phyloP scores from a whole-genome alignment of 2,113 vertebrate genomes.

The Crypturellus undulatus region DNA sequence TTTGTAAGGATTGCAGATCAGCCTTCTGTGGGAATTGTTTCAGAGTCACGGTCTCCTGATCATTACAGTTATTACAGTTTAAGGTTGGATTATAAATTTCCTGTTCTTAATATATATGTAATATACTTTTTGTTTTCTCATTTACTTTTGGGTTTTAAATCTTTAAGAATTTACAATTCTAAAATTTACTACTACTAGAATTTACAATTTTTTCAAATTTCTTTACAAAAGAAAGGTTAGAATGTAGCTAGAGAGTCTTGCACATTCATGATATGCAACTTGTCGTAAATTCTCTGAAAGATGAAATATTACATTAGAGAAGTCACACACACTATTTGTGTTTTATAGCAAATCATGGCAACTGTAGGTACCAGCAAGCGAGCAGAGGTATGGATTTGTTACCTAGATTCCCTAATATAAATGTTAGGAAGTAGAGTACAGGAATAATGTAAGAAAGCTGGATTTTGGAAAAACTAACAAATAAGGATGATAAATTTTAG shows the following conservation, averaged over 20 bases:
- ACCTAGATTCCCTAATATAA: neutral
- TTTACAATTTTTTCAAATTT: neutral
- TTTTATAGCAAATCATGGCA: neutral
- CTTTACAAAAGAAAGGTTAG: neutral
- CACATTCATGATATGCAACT: too few species aligned
- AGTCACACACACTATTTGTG: neutral
- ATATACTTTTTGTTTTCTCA: fast-evolving
- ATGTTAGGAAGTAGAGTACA: neutral
- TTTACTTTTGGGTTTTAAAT: neutral
- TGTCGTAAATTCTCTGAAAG: neutral
- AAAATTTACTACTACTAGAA: too few species aligned
- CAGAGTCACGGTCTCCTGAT: neutral
- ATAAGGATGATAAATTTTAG: neutral
- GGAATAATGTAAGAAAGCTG: neutral
- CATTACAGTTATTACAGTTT: neutral
- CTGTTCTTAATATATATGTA: neutral
- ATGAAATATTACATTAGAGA: neutral
- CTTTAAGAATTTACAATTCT: neutral
- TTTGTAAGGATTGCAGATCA: neutral
- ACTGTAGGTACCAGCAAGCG: neutral
- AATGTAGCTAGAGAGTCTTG: too few species aligned
- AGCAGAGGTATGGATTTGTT: neutral
- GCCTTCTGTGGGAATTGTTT: neutral
- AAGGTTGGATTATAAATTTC: neutral
- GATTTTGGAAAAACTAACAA: neutral